Evolutionary conservation across 2,888 invertebrate genomes (phyloP).

Genomic region (Coleophora flavipennella): DNA sequence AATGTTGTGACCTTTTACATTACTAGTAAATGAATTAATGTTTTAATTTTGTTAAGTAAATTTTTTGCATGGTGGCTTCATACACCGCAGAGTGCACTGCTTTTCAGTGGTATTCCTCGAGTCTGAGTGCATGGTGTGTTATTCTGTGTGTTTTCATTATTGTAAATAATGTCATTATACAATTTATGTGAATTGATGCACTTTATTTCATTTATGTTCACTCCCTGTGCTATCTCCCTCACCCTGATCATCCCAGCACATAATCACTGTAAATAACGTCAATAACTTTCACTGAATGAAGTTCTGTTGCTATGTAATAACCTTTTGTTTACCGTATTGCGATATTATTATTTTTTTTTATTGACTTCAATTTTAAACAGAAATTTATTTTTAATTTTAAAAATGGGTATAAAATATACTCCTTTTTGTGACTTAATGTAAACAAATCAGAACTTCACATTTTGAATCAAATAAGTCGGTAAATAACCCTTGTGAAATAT

Average conservation of each 20-base stretch:
- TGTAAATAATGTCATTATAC: conserved; percentile 69
- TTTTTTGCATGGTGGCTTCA: conserved; percentile 51
- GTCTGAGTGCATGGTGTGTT: conserved; percentile 72
- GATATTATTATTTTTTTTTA: no score
- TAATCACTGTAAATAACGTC: not conserved
- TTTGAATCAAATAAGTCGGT: no score
- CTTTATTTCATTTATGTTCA: conserved; percentile 62
- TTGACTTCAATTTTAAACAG: conserved; percentile 5
- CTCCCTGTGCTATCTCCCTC: conserved; percentile 50
- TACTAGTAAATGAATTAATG: conserved; percentile 13
- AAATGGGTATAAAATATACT: conserved; percentile 1
- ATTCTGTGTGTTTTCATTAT: conserved; percentile 47
- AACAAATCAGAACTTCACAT: no score
- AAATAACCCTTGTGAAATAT: no score
- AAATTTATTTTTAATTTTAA: conserved; percentile 10
- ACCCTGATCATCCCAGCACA: conserved; percentile 37
- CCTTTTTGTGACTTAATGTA: no score
- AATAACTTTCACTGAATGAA: not conserved
- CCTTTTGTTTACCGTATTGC: not conserved
- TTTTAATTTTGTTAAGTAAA: conserved; percentile 19
- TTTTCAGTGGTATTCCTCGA: conserved; percentile 53
- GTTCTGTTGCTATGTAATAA: conserved; percentile 1
- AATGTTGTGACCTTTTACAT: no score
- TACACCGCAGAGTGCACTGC: conserved; percentile 61
- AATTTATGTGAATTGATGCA: conserved; percentile 65